Conservation (phyloP, 2,888 invertebrate species). For the Netelia inedita region DNA sequence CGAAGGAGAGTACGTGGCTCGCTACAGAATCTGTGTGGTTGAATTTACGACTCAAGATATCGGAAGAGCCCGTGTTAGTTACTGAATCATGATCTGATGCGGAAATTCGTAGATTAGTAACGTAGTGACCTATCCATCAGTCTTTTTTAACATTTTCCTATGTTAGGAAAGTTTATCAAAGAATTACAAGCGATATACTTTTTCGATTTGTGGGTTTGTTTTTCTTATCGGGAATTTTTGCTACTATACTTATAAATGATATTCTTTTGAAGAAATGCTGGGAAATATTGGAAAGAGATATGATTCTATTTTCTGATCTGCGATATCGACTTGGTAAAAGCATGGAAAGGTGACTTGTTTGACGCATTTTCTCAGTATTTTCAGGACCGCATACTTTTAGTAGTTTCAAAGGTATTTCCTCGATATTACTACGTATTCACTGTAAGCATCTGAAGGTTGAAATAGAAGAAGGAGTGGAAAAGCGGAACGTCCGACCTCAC, state of each 20-base stretch:
- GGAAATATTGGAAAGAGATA: no score
- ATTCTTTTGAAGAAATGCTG: no score
- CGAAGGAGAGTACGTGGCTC: not conserved
- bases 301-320: no score
- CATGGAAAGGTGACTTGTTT: not conserved
- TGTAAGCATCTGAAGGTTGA: not conserved
- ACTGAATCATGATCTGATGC: not conserved
- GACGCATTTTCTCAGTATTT: not conserved
- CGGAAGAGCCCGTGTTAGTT: no score
- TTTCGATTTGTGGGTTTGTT: not conserved
- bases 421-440: no score
- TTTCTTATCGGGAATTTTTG: not conserved
- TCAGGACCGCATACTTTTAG: not conserved
- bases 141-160: not conserved
- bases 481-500: not conserved
- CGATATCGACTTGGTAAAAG: not conserved
- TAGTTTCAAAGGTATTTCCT: no score
- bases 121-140: not conserved
- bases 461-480: not conserved
- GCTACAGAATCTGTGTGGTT: not conserved
- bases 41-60: constrained; percentile 28
- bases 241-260: not conserved
- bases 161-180: not conserved
- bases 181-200: not conserved
- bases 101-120: constrained; percentile 17